Conservation (phyloP, 2,888 invertebrate genomes). For the Yponomeuta malinellus region DNA sequence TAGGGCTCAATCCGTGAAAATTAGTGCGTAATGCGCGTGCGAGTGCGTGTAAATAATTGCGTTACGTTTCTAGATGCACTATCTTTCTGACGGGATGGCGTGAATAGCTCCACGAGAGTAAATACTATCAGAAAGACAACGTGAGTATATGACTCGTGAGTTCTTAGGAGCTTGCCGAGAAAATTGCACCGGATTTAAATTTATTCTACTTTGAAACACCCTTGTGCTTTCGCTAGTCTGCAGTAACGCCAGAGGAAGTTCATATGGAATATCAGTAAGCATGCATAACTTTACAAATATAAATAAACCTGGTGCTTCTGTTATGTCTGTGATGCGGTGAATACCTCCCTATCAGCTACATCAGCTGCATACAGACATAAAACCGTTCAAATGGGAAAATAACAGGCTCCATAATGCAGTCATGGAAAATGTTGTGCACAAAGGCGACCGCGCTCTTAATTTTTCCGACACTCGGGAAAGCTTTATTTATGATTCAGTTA, state of each 20-base stretch:
- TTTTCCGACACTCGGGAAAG: slow-evolving; percentile 62
- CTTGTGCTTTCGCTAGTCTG: no score
- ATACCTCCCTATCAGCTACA: background rate
- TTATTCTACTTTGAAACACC: no score
- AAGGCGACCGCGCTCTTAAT: slow-evolving; percentile 32
- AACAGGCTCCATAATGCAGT: slow-evolving; percentile 64
- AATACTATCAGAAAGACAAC: background rate
- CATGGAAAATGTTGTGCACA: slow-evolving; percentile 53
- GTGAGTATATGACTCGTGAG: background rate
- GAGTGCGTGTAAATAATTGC: slow-evolving; percentile 67
- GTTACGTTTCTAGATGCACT: slow-evolving; percentile 59
- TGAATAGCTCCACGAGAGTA: background rate
- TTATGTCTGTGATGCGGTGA: background rate
- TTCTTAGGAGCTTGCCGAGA: no score
- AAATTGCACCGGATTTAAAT: no score
- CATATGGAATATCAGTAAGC: no score
- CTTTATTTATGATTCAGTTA: slow-evolving; percentile 39
- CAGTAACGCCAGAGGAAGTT: no score
- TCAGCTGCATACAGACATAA: slow-evolving; percentile 36
- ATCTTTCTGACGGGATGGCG: slow-evolving; percentile 32
- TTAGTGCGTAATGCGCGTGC: slow-evolving; percentile 14
- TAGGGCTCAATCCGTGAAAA: background rate
- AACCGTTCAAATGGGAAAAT: slow-evolving; percentile 73
- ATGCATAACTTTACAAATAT: no score
- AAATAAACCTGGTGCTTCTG: background rate